phyloP scores from a whole-genome alignment of 2,888 invertebrate genomes.

The Autographa pulchrina region DNA sequence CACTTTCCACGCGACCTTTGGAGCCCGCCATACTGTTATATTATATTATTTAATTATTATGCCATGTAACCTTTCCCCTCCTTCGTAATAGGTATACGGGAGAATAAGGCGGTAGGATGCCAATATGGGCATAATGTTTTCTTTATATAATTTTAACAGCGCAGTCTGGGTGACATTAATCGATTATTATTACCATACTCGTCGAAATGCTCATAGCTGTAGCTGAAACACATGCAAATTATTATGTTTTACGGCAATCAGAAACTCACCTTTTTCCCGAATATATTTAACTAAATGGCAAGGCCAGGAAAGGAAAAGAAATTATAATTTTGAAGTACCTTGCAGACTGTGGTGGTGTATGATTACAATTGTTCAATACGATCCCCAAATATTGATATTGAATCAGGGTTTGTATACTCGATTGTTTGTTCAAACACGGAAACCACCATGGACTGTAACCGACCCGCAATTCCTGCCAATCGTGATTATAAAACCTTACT shows the following conservation, averaged over 20 bases:
- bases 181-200: constrained; percentile 2
- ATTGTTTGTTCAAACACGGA: neutral
- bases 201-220: neutral
- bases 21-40: no score
- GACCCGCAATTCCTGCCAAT: neutral
- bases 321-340: neutral
- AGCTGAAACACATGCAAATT: neutral
- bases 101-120: neutral
- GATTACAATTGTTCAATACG: neutral
- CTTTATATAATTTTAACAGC: neutral
- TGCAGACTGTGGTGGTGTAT: neutral
- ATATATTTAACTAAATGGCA: neutral
- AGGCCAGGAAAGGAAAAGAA: neutral
- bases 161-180: constrained; percentile 1
- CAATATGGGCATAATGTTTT: constrained; percentile 2
- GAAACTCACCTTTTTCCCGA: neutral
- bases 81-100: constrained; percentile 3
- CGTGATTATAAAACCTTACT: neutral
- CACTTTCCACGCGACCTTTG: no score
- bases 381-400: neutral
- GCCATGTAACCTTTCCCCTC: constrained; percentile 4
- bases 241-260: neutral
- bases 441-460: neutral
- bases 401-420: neutral
- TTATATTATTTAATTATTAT: neutral